Conservation (phyloP, 2,797 vertebrate genomes). For the Phoeniculus purpureus region DNA sequence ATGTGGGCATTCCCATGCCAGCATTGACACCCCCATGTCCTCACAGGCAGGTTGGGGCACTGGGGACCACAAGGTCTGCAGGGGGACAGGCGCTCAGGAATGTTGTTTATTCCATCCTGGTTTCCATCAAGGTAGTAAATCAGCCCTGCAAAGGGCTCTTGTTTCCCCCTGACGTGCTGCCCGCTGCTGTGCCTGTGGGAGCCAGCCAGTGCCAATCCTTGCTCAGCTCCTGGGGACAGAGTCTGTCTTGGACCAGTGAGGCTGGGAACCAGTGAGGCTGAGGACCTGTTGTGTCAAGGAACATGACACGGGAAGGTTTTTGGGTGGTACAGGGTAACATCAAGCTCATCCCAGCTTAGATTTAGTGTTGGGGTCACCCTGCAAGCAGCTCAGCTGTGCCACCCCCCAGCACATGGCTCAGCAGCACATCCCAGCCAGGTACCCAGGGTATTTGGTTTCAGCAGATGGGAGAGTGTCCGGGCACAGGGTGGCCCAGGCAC, state of each 20-base stretch:
- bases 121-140: constrained; percentile 58
- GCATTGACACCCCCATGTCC: background rate
- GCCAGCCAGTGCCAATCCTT: background rate
- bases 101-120: constrained; percentile 29
- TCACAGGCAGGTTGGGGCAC: background rate
- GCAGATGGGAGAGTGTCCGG: background rate
- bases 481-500: background rate
- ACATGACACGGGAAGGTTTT: fast-evolving
- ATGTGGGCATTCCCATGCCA: fast-evolving
- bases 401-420: background rate
- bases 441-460: background rate
- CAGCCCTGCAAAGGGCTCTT: constrained; percentile 14
- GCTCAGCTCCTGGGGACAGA: background rate
- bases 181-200: background rate
- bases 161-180: constrained; percentile 19
- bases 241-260: fast-evolving
- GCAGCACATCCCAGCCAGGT: background rate
- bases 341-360: background rate
- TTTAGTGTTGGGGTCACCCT: background rate
- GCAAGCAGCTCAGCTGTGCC: fast-evolving
- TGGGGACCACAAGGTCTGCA: background rate
- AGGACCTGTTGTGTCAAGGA: background rate
- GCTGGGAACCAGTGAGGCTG: fast-evolving
- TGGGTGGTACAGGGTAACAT: background rate
- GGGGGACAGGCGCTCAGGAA: constrained; percentile 29